Evolutionary conservation across 2,888 invertebrate species (phyloP).

Genomic region (Platycnemis pennipes): DNA sequence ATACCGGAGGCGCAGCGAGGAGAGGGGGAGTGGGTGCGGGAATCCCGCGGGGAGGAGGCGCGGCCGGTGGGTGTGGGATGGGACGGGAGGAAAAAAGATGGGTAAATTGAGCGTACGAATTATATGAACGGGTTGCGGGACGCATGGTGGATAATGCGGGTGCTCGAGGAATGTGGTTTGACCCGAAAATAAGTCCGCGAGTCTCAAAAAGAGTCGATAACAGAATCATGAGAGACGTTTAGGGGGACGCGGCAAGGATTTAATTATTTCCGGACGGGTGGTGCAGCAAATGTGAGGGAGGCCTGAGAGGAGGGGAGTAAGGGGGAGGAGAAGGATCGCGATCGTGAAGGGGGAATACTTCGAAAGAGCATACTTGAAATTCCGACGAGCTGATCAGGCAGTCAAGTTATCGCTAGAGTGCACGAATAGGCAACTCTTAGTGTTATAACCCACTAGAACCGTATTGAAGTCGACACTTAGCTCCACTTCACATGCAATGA

Average conservation of each 20-base stretch:
- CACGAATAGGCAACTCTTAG: too few species aligned
- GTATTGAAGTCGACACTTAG: too few species aligned
- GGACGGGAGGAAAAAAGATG: slow-evolving; percentile 30
- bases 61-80: neutral
- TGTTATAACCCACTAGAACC: too few species aligned
- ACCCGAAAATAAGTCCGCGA: slow-evolving; percentile 1
- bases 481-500: too few species aligned
- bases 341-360: neutral
- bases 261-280: neutral
- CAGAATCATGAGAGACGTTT: neutral
- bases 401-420: too few species aligned
- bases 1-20: slow-evolving; percentile 40
- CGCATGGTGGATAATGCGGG: neutral
- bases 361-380: neutral
- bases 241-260: neutral
- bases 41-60: neutral
- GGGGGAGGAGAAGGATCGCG: too few species aligned
- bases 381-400: neutral
- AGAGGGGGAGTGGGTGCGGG: slow-evolving; percentile 7
- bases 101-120: slow-evolving; percentile 3
- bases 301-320: too few species aligned
- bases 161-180: neutral
- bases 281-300: neutral
- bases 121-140: neutral
- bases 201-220: neutral